phyloP scores from a whole-genome alignment of 2,113 vertebrate species.

The Pteropus alecto region DNA sequence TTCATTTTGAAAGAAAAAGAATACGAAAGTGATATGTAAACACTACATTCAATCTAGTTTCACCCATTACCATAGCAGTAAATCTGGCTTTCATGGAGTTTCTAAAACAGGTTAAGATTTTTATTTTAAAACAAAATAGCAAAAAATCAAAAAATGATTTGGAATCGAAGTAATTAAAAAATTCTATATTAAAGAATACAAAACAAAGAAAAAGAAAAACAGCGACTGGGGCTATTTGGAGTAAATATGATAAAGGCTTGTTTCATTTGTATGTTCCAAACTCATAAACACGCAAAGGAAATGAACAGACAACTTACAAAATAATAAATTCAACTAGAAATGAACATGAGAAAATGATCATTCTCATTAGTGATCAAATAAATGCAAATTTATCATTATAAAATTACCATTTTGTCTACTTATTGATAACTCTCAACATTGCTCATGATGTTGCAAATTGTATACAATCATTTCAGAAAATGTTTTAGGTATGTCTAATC shows the following conservation, averaged over 20 bases:
- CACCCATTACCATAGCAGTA: background rate
- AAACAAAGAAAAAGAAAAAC: constrained; percentile 45
- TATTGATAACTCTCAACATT: background rate
- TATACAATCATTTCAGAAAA: background rate
- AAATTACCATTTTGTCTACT: background rate
- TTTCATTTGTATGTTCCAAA: constrained; percentile 4
- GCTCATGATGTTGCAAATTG: background rate
- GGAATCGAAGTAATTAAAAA: constrained; percentile 48
- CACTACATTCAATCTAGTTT: background rate
- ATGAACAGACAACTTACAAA: constrained; percentile 41
- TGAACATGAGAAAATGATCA: background rate
- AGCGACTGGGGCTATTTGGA: background rate
- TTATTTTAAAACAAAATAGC: constrained; percentile 43
- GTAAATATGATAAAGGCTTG: constrained; percentile 40
- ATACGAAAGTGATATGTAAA: background rate
- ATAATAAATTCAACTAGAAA: constrained; percentile 48
- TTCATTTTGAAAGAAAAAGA: constrained; percentile 39
- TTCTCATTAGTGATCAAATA: background rate
- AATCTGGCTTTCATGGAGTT: background rate
- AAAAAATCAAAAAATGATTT: constrained; percentile 45
- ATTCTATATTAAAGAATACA: constrained; percentile 26
- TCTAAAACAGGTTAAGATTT: constrained; percentile 33
- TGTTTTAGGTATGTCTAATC: background rate
- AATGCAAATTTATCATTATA: background rate
- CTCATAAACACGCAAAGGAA: constrained; percentile 32